Conservation (phyloP, 2,888 invertebrate genomes). For the Aradus depressus region DNA sequence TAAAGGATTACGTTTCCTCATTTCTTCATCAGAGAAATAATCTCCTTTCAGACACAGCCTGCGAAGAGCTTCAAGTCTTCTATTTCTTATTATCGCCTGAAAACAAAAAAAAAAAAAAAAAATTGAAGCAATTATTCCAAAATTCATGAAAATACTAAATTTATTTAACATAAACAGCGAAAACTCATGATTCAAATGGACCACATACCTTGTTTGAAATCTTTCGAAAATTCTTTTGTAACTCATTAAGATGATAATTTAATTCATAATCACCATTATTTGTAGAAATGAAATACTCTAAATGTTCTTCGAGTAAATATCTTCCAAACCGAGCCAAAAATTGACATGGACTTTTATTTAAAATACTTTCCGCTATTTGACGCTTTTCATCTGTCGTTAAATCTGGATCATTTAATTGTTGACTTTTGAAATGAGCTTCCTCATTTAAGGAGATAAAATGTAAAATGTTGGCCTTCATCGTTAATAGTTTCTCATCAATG, state of each 20-base stretch:
- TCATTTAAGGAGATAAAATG: constrained; percentile 48
- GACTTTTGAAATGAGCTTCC: constrained; percentile 63
- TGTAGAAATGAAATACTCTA: constrained; percentile 53
- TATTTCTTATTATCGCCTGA: constrained; percentile 55
- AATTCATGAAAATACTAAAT: background rate
- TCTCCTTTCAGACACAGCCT: constrained; percentile 53
- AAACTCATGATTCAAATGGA: background rate
- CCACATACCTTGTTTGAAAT: constrained; percentile 33
- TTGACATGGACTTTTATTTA: constrained; percentile 50
- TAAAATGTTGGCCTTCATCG: no score
- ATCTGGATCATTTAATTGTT: constrained; percentile 68
- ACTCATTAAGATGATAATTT: constrained; percentile 50
- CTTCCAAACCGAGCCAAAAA: constrained; percentile 71
- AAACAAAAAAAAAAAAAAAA: background rate
- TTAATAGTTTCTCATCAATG: no score
- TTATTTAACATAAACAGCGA: background rate
- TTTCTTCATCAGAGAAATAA: constrained; percentile 85
- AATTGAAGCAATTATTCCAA: background rate
- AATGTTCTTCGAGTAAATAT: constrained; percentile 53
- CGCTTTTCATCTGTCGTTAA: constrained; percentile 56
- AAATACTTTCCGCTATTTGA: constrained; percentile 51
- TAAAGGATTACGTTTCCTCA: constrained; percentile 84
- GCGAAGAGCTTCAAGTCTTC: constrained; percentile 70
- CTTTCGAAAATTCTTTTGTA: constrained; percentile 46
- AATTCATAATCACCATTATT: constrained; percentile 43